These are phyloP conservation scores for Drosophila kikkawai DNA, from an alignment of 1,140 invertebrate genomes.

Conservation along the genomic window DNA sequence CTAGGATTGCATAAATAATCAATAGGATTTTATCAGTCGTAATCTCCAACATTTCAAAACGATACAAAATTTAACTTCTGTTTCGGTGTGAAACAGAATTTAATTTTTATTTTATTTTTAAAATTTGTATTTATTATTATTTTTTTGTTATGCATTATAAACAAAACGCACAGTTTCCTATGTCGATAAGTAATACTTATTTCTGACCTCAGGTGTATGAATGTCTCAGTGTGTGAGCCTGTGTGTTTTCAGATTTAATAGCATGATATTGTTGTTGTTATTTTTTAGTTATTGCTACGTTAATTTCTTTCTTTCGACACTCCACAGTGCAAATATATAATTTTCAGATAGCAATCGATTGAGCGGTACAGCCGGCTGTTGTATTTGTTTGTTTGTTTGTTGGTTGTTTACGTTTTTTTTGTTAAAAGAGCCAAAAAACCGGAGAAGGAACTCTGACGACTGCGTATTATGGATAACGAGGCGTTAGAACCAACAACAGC, in stretches of 20 bases:
- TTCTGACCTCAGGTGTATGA: neutral
- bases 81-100: no score
- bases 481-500: slow-evolving; percentile 72
- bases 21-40: neutral
- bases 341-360: slow-evolving; percentile 66
- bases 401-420: slow-evolving; percentile 32
- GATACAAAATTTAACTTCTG: no score
- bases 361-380: slow-evolving; percentile 58
- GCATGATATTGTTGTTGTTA: slow-evolving; percentile 59
- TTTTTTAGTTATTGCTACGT: slow-evolving; percentile 64
- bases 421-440: slow-evolving; percentile 39
- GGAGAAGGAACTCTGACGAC: slow-evolving; percentile 53
- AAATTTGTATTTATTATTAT: neutral
- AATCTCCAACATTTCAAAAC: no score
- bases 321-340: slow-evolving; percentile 68
- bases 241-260: slow-evolving; percentile 40
- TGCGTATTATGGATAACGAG: slow-evolving; percentile 84
- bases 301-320: slow-evolving; percentile 70
- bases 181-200: neutral
- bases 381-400: slow-evolving; percentile 52
- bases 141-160: no score
- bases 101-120: no score
- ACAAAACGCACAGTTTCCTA: neutral
- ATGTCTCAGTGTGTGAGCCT: slow-evolving; percentile 21
- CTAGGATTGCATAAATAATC: neutral